A percentile compares a stretch with the other conserved stretches of the same genome.
Evolutionary conservation across 2,888 invertebrate species (phyloP).

Genomic region (Deilephila porcellus): DNA sequence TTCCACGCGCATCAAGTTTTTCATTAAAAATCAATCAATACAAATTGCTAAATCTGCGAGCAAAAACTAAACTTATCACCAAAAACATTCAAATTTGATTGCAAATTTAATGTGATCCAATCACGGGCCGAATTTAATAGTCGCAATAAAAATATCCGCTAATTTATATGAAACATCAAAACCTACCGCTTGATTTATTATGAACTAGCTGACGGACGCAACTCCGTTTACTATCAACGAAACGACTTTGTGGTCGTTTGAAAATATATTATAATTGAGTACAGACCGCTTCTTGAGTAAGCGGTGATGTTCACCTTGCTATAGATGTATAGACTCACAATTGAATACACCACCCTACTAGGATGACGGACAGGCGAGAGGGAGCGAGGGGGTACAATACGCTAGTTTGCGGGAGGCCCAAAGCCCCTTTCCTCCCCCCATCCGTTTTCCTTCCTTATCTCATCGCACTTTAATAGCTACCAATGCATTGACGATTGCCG

Average conservation of each 20-base stretch:
- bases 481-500: no score
- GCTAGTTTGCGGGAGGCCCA: no score
- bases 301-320: background rate
- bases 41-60: constrained; percentile 14
- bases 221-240: constrained; percentile 6
- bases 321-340: no score
- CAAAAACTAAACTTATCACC: constrained; percentile 35
- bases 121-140: constrained; percentile 49
- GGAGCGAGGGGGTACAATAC: no score
- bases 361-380: no score
- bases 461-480: no score
- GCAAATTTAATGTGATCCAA: constrained; percentile 50
- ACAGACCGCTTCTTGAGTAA: background rate
- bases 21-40: constrained; percentile 23
- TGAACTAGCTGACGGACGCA: constrained; percentile 19
- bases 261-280: constrained; percentile 24
- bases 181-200: constrained; percentile 26
- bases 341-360: no score
- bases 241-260: constrained; percentile 3
- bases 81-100: constrained; percentile 36
- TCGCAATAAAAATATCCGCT: constrained; percentile 45
- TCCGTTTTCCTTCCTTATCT: no score
- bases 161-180: constrained; percentile 32
- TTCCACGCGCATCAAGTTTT: constrained; percentile 1
- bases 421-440: no score